Evolutionary conservation across 2,113 vertebrate genomes (phyloP), one percentile per base, ranked within the genome.

Genomic region (Myxocyprinus asiaticus): DNA sequence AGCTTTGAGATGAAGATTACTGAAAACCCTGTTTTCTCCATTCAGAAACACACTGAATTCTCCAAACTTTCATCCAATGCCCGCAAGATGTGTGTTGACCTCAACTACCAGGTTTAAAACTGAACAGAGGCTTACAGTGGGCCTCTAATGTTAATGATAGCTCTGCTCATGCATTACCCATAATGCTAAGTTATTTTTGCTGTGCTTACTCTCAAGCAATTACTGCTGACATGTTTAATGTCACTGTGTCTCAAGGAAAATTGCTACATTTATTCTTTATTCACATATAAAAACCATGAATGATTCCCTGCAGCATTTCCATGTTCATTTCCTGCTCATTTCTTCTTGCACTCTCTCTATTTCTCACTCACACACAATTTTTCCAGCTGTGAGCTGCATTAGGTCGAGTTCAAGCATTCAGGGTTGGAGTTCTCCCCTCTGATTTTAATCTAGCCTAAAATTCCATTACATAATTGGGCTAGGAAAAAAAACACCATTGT

Each of bases 211-310:
- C 66, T 10, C 50, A 76, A 53, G 55, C 69, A 78, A 84, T 86
- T 82, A 82, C 82, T 68, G 62, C 50, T 86, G 82, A 84, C 82
- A 84, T 77, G 84, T 75, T 83, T 84, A 84, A 86, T 82, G 80
- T 84, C 78, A 81, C 68, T 78, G 75, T 80, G 69, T 70, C 71
- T 77, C 64, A 33, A 53, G 59, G 65, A 80, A 76, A 77, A 62
- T 77, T 80, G 78, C 59, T 74, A 63, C 71, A 81, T 80, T 83
- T 83, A 70, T 75, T 59, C 75, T 67, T 80, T 75, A 55, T 76
- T 75, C 79, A 69, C 53, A 62, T 77, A 80, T 69, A 72, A 80
- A 33, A 77, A 83, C 67, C 53, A 65, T 58, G 68, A 82, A 82
- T 73, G 62, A 68, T 82, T 82, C 50, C 55, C 43, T 9, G 15